Evolutionary conservation across 2,888 invertebrate species (phyloP).

Genomic region (Alloscopus bannaensis): DNA sequence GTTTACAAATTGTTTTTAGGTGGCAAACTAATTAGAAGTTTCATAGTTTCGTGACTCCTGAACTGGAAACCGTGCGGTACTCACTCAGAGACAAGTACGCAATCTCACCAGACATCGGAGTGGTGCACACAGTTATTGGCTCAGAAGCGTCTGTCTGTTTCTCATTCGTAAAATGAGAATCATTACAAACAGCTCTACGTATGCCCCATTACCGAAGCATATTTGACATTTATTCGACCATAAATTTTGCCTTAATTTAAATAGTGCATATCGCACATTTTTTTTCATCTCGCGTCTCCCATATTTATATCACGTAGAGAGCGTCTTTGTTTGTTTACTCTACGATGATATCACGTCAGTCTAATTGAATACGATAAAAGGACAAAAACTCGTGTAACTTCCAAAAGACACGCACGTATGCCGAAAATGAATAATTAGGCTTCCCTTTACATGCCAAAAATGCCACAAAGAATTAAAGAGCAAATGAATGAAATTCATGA

Average conservation of each 20-base stretch:
- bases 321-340: too few species aligned
- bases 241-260: constrained; percentile 62
- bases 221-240: constrained; percentile 58
- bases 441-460: constrained; percentile 9
- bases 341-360: constrained; percentile 17
- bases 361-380: constrained; percentile 18
- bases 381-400: background rate
- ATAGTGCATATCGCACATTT: constrained; percentile 32
- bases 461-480: constrained; percentile 6
- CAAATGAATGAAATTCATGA: too few species aligned
- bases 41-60: constrained; percentile 55
- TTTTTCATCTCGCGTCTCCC: too few species aligned
- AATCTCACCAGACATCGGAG: too few species aligned
- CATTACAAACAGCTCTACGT: constrained; percentile 5
- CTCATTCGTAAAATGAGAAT: background rate
- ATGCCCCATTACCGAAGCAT: background rate
- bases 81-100: background rate
- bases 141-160: too few species aligned
- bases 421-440: constrained; percentile 28
- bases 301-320: constrained; percentile 40
- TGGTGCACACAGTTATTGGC: too few species aligned
- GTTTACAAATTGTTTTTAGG: constrained; percentile 57
- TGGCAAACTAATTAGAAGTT: constrained; percentile 58
- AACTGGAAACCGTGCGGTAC: constrained; percentile 57
- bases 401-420: background rate